phyloP scores from a whole-genome alignment of 2,113 vertebrate genomes.

The Cromileptes altivelis region DNA sequence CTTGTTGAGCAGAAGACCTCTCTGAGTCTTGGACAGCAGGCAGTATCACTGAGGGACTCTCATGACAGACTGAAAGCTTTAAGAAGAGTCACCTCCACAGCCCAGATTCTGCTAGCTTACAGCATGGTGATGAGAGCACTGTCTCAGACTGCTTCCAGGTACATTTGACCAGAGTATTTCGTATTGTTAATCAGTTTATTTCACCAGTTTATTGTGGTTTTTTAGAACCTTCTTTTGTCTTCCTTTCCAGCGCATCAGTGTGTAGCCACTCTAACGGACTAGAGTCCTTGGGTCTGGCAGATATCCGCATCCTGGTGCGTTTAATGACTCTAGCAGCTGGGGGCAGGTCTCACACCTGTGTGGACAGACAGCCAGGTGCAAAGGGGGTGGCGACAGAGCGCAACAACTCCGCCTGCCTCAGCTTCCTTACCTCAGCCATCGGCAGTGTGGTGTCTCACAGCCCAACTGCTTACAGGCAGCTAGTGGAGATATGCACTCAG shows the following conservation, averaged over 20 bases:
- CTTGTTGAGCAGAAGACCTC: conserved; percentile 75
- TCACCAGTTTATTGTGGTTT: conserved; percentile 10
- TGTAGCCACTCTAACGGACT: conserved; percentile 82
- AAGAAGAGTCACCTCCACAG: conserved; percentile 83
- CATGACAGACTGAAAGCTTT: conserved; percentile 86
- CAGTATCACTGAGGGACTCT: conserved; percentile 81
- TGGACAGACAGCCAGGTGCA: conserved; percentile 66
- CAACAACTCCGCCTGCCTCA: conserved; percentile 80
- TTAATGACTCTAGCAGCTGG: conserved; percentile 86
- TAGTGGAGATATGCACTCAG: conserved; percentile 88
- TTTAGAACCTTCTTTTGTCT: conserved; percentile 2
- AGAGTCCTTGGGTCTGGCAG: conserved; percentile 87
- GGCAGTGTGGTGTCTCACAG: conserved; percentile 85
- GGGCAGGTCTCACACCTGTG: conserved; percentile 80
- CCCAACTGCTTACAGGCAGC: conserved; percentile 82
- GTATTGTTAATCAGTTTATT: background rate
- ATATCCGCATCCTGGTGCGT: conserved; percentile 86
- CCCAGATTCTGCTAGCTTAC: conserved; percentile 87
- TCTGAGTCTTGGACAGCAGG: conserved; percentile 86
- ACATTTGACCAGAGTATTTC: background rate
- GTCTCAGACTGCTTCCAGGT: conserved; percentile 85
- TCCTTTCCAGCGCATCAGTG: conserved; percentile 71
- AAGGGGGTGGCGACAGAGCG: conserved; percentile 63
- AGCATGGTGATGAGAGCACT: conserved; percentile 87
- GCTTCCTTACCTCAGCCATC: conserved; percentile 86